A percentile compares a stretch with the other conserved stretches of the same genome.
phyloP scores from a whole-genome alignment of 2,113 vertebrate genomes.

The Crotalus horridus region DNA sequence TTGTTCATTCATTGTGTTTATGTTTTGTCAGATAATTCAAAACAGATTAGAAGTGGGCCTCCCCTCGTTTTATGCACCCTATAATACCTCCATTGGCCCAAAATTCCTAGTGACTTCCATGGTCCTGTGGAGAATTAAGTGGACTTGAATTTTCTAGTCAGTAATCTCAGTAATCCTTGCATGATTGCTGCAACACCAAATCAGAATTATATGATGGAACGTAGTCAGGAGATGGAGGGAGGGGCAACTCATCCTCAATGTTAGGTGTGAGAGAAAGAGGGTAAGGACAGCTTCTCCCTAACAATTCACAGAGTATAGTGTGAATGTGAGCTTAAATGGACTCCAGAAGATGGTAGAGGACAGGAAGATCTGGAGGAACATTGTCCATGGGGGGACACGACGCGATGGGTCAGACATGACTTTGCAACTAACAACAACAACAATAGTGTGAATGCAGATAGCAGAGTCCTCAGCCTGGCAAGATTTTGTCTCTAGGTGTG shows the following conservation, averaged over 20 bases:
- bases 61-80: not conserved
- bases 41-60: not conserved
- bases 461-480: too few relatives aligned
- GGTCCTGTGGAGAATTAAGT: not conserved
- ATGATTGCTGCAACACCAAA: not conserved
- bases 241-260: not conserved
- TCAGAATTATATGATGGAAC: not conserved
- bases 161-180: not conserved
- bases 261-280: not conserved
- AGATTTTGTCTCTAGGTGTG: not conserved
- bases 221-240: not conserved
- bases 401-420: too few relatives aligned
- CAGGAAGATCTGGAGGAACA: too few relatives aligned
- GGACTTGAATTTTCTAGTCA: not conserved
- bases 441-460: too few relatives aligned
- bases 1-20: not conserved
- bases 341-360: too few relatives aligned
- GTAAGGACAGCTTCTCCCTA: too few relatives aligned
- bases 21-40: not conserved
- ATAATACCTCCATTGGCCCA: not conserved
- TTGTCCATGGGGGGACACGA: too few relatives aligned
- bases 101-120: not conserved
- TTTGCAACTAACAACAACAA: too few relatives aligned
- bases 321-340: too few relatives aligned
- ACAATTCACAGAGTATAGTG: too few relatives aligned